A percentile compares a stretch with the other conserved stretches of the same genome.
These are phyloP conservation scores for Lasioglossum zephyrum DNA, from an alignment of 2,888 invertebrate species.

Conservation along the genomic window DNA sequence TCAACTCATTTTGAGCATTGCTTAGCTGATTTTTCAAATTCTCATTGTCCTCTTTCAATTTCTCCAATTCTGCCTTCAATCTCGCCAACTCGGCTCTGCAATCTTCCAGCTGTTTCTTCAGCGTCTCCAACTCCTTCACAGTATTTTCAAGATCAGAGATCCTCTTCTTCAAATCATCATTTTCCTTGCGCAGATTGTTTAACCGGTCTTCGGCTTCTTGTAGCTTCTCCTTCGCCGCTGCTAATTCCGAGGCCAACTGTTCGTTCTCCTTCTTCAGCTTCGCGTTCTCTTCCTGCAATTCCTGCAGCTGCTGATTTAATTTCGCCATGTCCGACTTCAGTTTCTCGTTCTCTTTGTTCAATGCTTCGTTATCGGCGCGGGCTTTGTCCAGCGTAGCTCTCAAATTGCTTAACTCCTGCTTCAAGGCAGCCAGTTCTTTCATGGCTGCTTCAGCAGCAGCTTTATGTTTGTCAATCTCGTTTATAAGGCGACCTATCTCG, in stretches of 20 bases:
- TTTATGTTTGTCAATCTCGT: conserved; percentile 61
- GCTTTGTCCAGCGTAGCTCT: conserved; percentile 56
- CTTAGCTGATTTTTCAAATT: conserved; percentile 51
- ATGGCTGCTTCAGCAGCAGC: conserved; percentile 47
- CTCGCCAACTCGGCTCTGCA: conserved; percentile 33
- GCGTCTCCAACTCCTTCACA: conserved; percentile 55
- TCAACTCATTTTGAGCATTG: conserved; percentile 15
- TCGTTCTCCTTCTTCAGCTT: conserved; percentile 29
- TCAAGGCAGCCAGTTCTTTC: conserved; percentile 59
- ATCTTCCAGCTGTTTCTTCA: conserved; percentile 40
- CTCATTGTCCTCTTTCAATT: conserved; percentile 47
- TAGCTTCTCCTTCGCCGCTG: conserved; percentile 24
- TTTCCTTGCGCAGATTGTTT: conserved; percentile 40
- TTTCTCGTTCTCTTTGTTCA: conserved; percentile 51
- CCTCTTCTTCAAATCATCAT: conserved; percentile 49
- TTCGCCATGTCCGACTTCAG: conserved; percentile 45
- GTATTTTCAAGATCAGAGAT: conserved; percentile 54
- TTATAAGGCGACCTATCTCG: conserved; percentile 57
- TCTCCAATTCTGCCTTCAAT: conserved; percentile 21
- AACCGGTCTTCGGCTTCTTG: conserved; percentile 14
- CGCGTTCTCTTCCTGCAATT: conserved; percentile 15
- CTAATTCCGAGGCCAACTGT: conserved; percentile 31
- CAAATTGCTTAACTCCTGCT: conserved; percentile 60
- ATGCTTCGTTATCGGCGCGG: conserved; percentile 58
- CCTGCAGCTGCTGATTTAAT: conserved; percentile 27